Percentiles rank a stretch among this genome's conserved stretches.
Conservation (phyloP, 2,113 vertebrate species). For the Pomatorhinus ruficollis region DNA sequence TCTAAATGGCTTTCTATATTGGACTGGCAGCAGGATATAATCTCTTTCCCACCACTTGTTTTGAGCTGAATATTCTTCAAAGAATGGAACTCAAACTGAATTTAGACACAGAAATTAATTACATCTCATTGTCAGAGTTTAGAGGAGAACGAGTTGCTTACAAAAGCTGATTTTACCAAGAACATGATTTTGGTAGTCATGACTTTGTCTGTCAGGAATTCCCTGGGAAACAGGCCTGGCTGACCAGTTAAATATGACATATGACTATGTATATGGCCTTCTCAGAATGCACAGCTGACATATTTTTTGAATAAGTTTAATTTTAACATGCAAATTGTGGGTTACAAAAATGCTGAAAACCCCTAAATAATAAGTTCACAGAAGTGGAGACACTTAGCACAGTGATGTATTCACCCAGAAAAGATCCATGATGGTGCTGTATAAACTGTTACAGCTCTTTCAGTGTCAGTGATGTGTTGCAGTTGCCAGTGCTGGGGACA, state of each 20-base stretch:
- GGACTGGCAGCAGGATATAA: not conserved
- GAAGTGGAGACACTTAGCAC: not conserved
- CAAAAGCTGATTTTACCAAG: not conserved
- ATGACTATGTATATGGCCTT: not conserved
- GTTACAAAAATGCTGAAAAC: not conserved
- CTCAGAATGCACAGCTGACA: not conserved
- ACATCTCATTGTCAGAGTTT: not conserved
- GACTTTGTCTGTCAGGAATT: not conserved
- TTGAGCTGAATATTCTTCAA: not conserved
- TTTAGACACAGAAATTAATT: not conserved
- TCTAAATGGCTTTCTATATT: not conserved
- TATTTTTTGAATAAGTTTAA: not conserved
- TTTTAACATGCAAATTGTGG: not conserved
- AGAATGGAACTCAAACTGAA: not conserved
- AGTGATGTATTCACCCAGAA: slow-evolving; percentile 7
- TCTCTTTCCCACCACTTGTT: not conserved
- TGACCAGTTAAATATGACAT: not conserved
- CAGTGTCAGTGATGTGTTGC: not conserved
- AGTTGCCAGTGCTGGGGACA: not conserved
- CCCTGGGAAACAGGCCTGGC: not conserved
- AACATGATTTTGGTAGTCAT: not conserved
- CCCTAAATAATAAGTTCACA: not conserved
- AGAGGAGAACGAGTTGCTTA: not conserved
- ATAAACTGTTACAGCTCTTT: not conserved
- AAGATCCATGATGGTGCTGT: not conserved